Conservation (phyloP, 2,888 invertebrate species). For the Cyclophora punctaria region DNA sequence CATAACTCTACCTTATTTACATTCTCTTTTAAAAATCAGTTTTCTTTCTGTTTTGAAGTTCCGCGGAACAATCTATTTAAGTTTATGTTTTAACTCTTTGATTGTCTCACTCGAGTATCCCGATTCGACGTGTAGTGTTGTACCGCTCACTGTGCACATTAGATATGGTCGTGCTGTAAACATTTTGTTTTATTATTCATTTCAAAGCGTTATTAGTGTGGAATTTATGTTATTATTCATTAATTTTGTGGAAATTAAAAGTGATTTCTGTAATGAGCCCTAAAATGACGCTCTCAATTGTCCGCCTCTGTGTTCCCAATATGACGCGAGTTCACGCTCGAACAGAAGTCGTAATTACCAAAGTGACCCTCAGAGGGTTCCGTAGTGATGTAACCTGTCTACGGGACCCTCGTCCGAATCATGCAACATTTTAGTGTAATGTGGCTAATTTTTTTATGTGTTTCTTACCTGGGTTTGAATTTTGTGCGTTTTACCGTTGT, state of each 20-base stretch:
- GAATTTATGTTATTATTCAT: conserved; percentile 62
- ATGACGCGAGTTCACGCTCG: conserved; percentile 41
- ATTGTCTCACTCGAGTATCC: conserved; percentile 31
- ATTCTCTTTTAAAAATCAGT: not conserved
- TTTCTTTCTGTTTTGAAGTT: not conserved
- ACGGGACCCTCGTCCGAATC: conserved; percentile 62
- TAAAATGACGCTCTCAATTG: conserved; percentile 35
- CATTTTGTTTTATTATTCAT: conserved; percentile 69
- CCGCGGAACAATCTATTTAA: too few species aligned
- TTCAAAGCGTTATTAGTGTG: conserved; percentile 72
- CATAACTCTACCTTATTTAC: conserved; percentile 12
- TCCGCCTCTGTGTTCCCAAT: conserved; percentile 5
- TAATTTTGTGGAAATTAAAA: conserved; percentile 37
- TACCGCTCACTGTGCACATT: conserved; percentile 68
- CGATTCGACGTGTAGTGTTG: conserved; percentile 58
- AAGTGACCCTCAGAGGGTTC: conserved; percentile 49
- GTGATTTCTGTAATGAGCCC: conserved; percentile 64
- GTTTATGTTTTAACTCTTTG: conserved; percentile 1
- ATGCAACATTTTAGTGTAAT: conserved; percentile 67
- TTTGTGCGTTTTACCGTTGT: conserved; percentile 71
- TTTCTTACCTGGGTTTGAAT: conserved; percentile 70
- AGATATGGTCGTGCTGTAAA: conserved; percentile 74
- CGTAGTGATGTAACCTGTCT: conserved; percentile 47
- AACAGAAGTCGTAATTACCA: conserved; percentile 53
- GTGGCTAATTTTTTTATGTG: conserved; percentile 67